A percentile compares a stretch with the other conserved stretches of the same genome.
Evolutionary conservation across 2,888 invertebrate genomes (phyloP).

Genomic region (Melitaea athalia): DNA sequence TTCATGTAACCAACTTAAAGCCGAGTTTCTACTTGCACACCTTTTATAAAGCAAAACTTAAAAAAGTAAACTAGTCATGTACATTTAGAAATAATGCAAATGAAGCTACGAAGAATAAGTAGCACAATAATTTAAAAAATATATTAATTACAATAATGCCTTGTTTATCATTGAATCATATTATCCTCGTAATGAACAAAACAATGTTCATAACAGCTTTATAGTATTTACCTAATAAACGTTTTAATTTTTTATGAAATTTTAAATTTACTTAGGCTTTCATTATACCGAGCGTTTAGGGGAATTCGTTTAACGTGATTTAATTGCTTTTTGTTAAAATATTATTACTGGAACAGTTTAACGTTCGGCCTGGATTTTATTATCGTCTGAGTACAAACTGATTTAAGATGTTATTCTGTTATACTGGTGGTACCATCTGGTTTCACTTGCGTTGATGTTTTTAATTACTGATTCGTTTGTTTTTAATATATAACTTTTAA

Average conservation of each 20-base stretch:
- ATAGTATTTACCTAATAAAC: not conserved
- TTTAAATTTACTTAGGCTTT: slow-evolving; percentile 19
- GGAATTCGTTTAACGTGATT: slow-evolving; percentile 30
- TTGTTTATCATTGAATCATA: not conserved
- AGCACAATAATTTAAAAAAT: no score
- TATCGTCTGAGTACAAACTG: slow-evolving; percentile 10
- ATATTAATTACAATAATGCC: not conserved
- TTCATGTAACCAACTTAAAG: no score
- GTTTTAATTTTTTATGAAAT: slow-evolving; percentile 15
- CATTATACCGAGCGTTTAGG: slow-evolving; percentile 14
- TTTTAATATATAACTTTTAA: no score
- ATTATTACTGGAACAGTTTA: slow-evolving; percentile 25
- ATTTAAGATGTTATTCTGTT: slow-evolving; percentile 10
- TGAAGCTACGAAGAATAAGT: no score
- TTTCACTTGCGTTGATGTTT: no score
- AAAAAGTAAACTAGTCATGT: no score
- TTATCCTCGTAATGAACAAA: not conserved
- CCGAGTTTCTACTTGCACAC: no score
- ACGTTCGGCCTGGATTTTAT: slow-evolving; percentile 23
- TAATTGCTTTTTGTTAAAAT: slow-evolving; percentile 32
- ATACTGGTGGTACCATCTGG: no score
- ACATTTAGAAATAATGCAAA: no score
- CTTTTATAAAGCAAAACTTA: no score
- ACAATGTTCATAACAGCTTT: not conserved
- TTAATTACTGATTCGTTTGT: no score